phyloP scores from a whole-genome alignment of 2,113 vertebrate genomes.

The Anhinga anhinga region DNA sequence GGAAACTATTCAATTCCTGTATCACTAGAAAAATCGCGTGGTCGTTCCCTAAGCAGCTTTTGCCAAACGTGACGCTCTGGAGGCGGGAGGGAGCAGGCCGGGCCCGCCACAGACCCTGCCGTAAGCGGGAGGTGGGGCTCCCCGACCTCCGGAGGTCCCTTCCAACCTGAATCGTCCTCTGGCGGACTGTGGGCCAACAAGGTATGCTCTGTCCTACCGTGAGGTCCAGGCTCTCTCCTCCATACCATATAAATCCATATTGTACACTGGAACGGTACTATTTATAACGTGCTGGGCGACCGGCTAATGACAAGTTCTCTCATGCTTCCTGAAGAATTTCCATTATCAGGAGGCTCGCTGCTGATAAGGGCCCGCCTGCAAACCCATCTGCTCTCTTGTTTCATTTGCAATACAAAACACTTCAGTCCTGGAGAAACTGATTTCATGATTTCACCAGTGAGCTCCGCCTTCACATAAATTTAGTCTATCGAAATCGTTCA shows the following conservation, averaged over 20 bases:
- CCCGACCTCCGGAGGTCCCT: not conserved
- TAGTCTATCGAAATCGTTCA: not conserved
- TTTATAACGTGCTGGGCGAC: conserved; percentile 51
- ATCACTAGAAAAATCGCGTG: fast-evolving
- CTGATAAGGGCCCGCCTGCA: conserved; percentile 48
- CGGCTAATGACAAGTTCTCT: conserved; percentile 32
- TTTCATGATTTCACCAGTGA: not conserved
- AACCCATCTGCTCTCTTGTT: conserved; percentile 10
- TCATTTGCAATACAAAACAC: not conserved
- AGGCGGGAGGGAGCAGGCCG: not conserved
- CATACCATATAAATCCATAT: conserved; percentile 60
- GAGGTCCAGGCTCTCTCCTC: not conserved
- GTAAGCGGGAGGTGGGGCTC: fast-evolving
- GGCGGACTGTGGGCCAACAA: not conserved
- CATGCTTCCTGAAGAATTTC: conserved; percentile 39
- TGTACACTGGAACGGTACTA: not conserved
- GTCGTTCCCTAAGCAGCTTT: not conserved
- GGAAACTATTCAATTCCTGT: not conserved
- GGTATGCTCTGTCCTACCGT: not conserved
- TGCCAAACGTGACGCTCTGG: not conserved
- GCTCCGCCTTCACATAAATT: not conserved
- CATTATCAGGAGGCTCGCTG: conserved; percentile 31
- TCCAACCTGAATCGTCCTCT: not conserved
- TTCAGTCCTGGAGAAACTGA: not conserved
- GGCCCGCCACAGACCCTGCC: not conserved